Evolutionary conservation across 2,888 invertebrate genomes (phyloP).

Genomic region (Nomada goodeniana): DNA sequence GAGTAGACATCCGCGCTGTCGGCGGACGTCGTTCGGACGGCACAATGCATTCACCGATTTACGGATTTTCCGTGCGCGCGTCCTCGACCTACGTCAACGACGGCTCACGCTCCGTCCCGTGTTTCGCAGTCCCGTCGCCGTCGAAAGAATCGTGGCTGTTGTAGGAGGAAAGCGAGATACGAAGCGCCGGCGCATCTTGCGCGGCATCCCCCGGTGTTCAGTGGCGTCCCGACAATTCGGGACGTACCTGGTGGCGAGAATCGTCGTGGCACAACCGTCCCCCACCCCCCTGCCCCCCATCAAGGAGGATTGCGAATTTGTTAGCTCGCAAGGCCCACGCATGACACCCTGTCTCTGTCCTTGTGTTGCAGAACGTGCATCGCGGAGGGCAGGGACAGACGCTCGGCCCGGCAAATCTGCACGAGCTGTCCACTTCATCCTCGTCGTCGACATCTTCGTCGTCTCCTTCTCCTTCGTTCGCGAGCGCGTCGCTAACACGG

Average conservation of each 20-base stretch:
- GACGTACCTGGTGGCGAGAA: background rate
- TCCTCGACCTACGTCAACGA: background rate
- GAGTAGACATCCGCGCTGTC: slow-evolving; percentile 49
- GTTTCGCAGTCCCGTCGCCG: too few relatives aligned
- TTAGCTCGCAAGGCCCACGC: slow-evolving; percentile 25
- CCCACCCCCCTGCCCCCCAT: too few relatives aligned
- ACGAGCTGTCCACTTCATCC: slow-evolving; percentile 68
- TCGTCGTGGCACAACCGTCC: background rate
- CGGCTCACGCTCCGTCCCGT: background rate
- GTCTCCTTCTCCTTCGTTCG: slow-evolving; percentile 65
- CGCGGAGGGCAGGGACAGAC: slow-evolving; percentile 83
- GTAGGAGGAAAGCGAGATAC: background rate
- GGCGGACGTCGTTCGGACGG: slow-evolving; percentile 21
- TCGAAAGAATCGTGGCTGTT: background rate
- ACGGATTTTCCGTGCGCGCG: slow-evolving; percentile 29
- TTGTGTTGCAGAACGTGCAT: slow-evolving; percentile 83
- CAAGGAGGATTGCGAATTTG: background rate
- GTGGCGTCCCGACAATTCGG: slow-evolving; percentile 11
- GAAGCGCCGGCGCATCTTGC: background rate
- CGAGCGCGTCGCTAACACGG: slow-evolving; percentile 60
- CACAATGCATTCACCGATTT: slow-evolving; percentile 29
- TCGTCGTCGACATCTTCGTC: slow-evolving; percentile 54
- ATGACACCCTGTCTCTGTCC: slow-evolving; percentile 82
- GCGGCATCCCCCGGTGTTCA: background rate
- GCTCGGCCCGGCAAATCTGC: slow-evolving; percentile 62